Evolutionary conservation across 2,113 vertebrate genomes (phyloP).

Genomic region (Speoplatyrhinus poulsoni): DNA sequence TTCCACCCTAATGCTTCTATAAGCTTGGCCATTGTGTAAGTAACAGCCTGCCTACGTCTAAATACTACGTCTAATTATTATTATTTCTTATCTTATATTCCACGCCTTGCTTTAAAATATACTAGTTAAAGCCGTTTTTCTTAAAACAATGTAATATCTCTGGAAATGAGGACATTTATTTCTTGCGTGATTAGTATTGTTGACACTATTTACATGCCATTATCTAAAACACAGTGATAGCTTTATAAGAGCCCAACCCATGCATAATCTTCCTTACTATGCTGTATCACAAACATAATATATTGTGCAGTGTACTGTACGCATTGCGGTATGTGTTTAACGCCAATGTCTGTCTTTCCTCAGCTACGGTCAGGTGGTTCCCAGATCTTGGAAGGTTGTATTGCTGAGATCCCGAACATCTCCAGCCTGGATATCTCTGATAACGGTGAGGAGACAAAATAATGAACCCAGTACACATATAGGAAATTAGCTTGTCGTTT

Average conservation of each 20-base stretch:
- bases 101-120: conserved; percentile 5
- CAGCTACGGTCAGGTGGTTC: conserved; percentile 94
- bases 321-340: background rate
- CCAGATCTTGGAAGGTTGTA: conserved; percentile 95
- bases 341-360: conserved; percentile 22
- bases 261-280: background rate
- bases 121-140: background rate
- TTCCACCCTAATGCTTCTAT: conserved; percentile 82
- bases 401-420: conserved; percentile 96
- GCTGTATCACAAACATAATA: background rate
- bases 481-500: background rate
- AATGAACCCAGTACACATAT: background rate
- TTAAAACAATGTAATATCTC: background rate
- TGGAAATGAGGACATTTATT: background rate
- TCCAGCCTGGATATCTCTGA: conserved; percentile 95
- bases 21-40: conserved; percentile 99
- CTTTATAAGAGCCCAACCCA: too few species aligned
- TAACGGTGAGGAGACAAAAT: conserved; percentile 82
- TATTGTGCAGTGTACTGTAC: background rate
- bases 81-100: conserved; percentile 25
- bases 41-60: conserved; percentile 59
- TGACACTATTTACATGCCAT: too few species aligned
- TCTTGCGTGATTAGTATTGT: background rate
- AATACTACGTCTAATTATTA: conserved; percentile 32
- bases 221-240: too few species aligned